Conservation (phyloP, 2,888 invertebrate species). For the Hylaea fasciaria region DNA sequence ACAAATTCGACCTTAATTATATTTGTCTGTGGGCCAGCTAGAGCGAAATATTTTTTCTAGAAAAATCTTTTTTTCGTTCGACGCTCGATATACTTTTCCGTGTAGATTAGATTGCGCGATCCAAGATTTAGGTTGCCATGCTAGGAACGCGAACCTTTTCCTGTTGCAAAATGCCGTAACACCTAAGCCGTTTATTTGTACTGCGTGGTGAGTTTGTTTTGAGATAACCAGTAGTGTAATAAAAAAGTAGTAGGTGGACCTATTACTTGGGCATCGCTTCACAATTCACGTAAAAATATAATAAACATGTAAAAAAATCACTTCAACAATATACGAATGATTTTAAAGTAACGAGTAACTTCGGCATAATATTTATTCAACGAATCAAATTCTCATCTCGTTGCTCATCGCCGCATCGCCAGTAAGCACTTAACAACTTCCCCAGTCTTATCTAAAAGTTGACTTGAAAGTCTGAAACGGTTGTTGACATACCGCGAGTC, state of each 20-base stretch:
- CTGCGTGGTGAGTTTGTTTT: not conserved
- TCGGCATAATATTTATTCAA: not conserved
- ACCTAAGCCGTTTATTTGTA: constrained; percentile 3
- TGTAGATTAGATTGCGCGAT: constrained; percentile 50
- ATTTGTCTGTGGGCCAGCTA: constrained; percentile 53
- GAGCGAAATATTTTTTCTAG: constrained; percentile 52
- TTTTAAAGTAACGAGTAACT: not conserved
- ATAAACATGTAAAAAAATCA: too few relatives aligned
- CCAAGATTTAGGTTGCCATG: constrained; percentile 44
- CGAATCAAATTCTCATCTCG: constrained; percentile 5
- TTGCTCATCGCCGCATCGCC: constrained; percentile 3
- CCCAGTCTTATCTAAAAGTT: constrained; percentile 35
- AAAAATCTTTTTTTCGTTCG: constrained; percentile 47
- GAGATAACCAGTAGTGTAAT: too few relatives aligned
- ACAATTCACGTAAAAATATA: too few relatives aligned
- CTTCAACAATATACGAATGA: not conserved
- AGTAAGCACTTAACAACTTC: constrained; percentile 23
- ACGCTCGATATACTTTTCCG: constrained; percentile 51
- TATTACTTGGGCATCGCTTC: too few relatives aligned
- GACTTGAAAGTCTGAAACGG: constrained; percentile 24
- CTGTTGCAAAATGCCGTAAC: constrained; percentile 25
- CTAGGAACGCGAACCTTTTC: constrained; percentile 37
- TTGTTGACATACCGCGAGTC: constrained; percentile 38
- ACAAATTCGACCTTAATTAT: constrained; percentile 60
- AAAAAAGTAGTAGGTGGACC: too few relatives aligned